Evolutionary conservation across 1,140 invertebrate species (phyloP).

Genomic region (Choristoneura fumiferana): DNA sequence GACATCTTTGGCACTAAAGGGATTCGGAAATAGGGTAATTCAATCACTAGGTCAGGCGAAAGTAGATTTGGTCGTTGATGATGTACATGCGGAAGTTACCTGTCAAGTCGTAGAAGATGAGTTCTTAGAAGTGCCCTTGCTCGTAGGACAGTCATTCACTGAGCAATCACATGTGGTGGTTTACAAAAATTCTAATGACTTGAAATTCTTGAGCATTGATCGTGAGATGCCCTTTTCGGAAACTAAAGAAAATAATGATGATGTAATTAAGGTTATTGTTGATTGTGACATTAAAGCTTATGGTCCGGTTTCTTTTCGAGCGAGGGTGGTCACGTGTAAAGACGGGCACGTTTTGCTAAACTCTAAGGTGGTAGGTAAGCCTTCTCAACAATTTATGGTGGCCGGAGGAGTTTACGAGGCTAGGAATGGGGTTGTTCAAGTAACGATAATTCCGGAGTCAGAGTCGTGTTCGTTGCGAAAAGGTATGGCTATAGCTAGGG

Average conservation of each 20-base stretch:
- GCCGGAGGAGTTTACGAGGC: slow-evolving; percentile 25
- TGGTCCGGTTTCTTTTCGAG: neutral
- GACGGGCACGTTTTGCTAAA: slow-evolving; percentile 21
- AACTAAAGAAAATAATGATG: neutral
- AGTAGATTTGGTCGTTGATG: slow-evolving; percentile 23
- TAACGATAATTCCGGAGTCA: slow-evolving; percentile 19
- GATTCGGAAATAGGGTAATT: slow-evolving; percentile 20
- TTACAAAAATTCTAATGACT: slow-evolving; percentile 22
- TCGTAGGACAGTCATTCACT: slow-evolving; percentile 26
- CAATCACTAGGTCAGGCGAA: slow-evolving; percentile 23
- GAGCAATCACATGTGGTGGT: slow-evolving; percentile 30
- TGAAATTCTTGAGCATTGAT: slow-evolving; percentile 20
- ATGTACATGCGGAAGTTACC: slow-evolving; percentile 21
- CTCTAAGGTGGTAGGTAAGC: slow-evolving; percentile 23
- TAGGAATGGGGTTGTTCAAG: slow-evolving; percentile 2
- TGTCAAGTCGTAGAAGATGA: slow-evolving; percentile 29
- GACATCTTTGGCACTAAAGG: slow-evolving; percentile 21
- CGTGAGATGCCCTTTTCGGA: slow-evolving; percentile 2
- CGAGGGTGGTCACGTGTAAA: slow-evolving; percentile 3
- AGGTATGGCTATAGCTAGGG: neutral
- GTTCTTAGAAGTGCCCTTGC: slow-evolving; percentile 23
- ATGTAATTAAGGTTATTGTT: slow-evolving; percentile 1
- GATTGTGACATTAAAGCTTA: slow-evolving; percentile 2
- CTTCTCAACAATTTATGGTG: slow-evolving; percentile 18
- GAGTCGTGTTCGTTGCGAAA: slow-evolving; percentile 16